Conservation (phyloP, 2,888 invertebrate genomes). For the Pinctada fucata region DNA sequence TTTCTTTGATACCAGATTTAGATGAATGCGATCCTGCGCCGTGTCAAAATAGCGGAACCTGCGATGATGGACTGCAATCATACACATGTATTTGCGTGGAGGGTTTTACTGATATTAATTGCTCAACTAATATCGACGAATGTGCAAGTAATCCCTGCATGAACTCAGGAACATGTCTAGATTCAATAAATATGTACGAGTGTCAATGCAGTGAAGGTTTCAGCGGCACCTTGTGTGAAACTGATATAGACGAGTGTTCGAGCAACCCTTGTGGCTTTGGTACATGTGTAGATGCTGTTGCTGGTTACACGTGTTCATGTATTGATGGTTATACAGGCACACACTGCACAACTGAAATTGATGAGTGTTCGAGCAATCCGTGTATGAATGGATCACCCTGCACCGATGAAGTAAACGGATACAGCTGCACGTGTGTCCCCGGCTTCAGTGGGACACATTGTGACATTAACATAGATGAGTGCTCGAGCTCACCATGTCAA, state of each 20-base stretch:
- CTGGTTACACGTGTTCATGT: constrained; percentile 86
- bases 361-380: constrained; percentile 73
- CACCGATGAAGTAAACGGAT: constrained; percentile 7
- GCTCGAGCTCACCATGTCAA: not conserved
- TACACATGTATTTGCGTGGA: constrained; percentile 60
- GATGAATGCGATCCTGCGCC: constrained; percentile 80
- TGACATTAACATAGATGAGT: not conserved
- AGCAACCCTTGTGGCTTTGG: constrained; percentile 88
- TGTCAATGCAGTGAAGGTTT: constrained; percentile 12
- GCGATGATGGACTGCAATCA: constrained; percentile 57
- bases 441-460: constrained; percentile 18
- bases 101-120: constrained; percentile 60
- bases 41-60: constrained; percentile 66
- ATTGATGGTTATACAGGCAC: constrained; percentile 87
- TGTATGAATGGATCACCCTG: constrained; percentile 79
- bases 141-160: constrained; percentile 57
- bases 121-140: constrained; percentile 63
- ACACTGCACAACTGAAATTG: constrained; percentile 82
- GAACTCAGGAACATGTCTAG: constrained; percentile 58
- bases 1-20: constrained; percentile 62
- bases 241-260: constrained; percentile 79
- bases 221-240: not conserved
- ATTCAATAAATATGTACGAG: constrained; percentile 60
- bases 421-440: constrained; percentile 30
- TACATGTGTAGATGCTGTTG: constrained; percentile 60